Base-by-base conservation (phyloP, 2,797 vertebrate genomes). In the Crossoptilon crossoptilon region DNA sequence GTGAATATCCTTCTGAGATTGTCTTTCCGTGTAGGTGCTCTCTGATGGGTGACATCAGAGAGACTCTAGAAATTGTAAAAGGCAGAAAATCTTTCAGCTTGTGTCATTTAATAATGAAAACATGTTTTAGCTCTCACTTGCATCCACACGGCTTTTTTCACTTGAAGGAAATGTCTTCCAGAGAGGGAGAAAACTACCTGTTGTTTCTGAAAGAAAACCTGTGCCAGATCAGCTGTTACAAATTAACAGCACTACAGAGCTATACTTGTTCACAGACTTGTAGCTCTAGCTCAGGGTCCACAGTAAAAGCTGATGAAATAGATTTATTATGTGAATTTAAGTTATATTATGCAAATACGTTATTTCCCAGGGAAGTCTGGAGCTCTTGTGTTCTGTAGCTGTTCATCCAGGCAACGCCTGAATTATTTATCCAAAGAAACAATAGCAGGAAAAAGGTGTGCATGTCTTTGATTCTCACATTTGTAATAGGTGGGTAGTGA, bases 81-180 rank as follows among this genome's bases (percentile, higher is more conserved):
- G 23, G 21, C 63, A 93, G 77, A 72, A 95, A 88, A 82, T 73
- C 35, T 87, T 94, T 88, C 84, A 67, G 29, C 37, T 70, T 14
- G 12, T 93, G 68, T 49, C 44, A 75, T 84, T 86, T 72, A 69
- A 91, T 82, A 74, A 80, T n/a, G 53, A 93, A 83, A 88, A 83
- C 31, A 29, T 26, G 46, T 77, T 87, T 86, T 64, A 78, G 55
- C 35, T 90, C 55, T 87, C 6, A 2, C 94, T 81, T 81, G 76
- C 46, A 71, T 69, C 41, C 53, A 49, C 56, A 21, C 24, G 41
- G 43, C 31, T 69, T 71, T 70, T 88, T 84, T 68, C 58, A n/a
- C 33, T 55, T 55, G 56, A 31, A 37, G 51, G 58, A 69, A 66
- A 23, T 8, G n/a, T 71, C 53, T 71, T 77, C 55, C 49, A 69